Percentiles rank a stretch among this genome's conserved stretches.
These are phyloP conservation scores for Cheracebus regulus DNA, from an alignment of 2,797 vertebrate genomes.

Conservation along the genomic window DNA sequence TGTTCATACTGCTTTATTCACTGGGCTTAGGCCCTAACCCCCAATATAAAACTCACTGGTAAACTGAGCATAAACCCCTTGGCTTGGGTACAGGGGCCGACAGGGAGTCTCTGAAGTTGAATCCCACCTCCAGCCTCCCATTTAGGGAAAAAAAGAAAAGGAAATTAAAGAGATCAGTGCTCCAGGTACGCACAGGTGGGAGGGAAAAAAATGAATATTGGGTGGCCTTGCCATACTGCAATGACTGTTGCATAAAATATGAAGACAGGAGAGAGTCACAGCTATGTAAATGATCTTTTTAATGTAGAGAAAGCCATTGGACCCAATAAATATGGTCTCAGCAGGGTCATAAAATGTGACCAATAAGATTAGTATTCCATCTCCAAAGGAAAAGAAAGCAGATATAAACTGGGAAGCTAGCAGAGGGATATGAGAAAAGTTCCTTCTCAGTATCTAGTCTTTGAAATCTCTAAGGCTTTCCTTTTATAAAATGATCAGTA, in stretches of 20 bases:
- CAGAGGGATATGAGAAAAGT: neutral
- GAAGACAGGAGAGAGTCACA: neutral
- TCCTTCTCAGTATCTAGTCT: neutral
- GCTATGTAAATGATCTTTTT: neutral
- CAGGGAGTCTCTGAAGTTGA: neutral
- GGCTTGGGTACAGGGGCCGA: neutral
- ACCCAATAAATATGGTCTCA: neutral
- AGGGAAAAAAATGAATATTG: neutral
- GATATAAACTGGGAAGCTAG: neutral
- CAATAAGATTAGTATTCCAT: neutral
- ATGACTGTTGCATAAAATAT: neutral
- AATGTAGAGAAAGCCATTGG: neutral
- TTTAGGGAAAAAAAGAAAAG: neutral
- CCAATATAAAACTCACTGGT: neutral
- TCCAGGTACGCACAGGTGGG: neutral
- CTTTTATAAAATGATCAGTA: neutral
- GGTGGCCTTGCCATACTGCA: neutral
- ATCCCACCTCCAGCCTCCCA: neutral
- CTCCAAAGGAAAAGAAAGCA: neutral
- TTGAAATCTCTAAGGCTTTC: constrained; percentile 22
- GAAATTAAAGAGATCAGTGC: neutral
- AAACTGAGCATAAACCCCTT: neutral
- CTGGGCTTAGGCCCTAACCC: neutral
- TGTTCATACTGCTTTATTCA: neutral
- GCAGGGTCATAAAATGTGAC: neutral